Percentiles rank a stretch among this genome's conserved stretches.
Evolutionary conservation across 1,140 invertebrate species (phyloP).

Genomic region (Dendroctonus ponderosae): DNA sequence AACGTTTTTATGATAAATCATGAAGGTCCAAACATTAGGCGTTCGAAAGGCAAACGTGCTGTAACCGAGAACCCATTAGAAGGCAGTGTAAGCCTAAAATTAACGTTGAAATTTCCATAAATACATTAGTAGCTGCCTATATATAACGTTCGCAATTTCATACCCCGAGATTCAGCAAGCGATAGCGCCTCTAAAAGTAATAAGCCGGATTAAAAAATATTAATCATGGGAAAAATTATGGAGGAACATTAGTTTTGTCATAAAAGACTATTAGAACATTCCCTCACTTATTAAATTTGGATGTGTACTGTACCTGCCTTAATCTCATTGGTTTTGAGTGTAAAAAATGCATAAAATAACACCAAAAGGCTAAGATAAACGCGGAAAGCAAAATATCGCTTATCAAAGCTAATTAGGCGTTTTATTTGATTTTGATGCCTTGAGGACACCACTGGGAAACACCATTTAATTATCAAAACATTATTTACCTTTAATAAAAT

Average conservation of each 20-base stretch:
- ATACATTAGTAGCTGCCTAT: conserved; percentile 27
- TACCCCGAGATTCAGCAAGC: conserved; percentile 2
- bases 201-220: conserved; percentile 25
- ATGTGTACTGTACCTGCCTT: conserved; percentile 5
- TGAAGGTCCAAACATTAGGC: conserved; percentile 7
- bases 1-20: conserved; percentile 13
- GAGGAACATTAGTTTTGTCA: conserved; percentile 11
- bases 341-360: not conserved
- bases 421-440: too few relatives aligned
- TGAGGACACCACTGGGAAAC: too few relatives aligned
- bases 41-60: conserved; percentile 6
- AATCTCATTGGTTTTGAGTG: not conserved
- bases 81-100: conserved; percentile 17
- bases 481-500: too few relatives aligned
- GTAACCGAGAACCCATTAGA: conserved; percentile 17
- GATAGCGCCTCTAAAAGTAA: conserved; percentile 22
- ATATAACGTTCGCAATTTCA: conserved; percentile 24
- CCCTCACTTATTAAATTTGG: conserved; percentile 11
- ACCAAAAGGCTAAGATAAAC: too few relatives aligned
- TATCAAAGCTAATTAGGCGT: too few relatives aligned
- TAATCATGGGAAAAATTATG: conserved; percentile 19
- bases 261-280: conserved; percentile 5
- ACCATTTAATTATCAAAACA: too few relatives aligned
- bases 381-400: too few relatives aligned
- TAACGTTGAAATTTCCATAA: conserved; percentile 27